Conservation (phyloP, 2,888 invertebrate genomes). For the Hydropsyche betteni region DNA sequence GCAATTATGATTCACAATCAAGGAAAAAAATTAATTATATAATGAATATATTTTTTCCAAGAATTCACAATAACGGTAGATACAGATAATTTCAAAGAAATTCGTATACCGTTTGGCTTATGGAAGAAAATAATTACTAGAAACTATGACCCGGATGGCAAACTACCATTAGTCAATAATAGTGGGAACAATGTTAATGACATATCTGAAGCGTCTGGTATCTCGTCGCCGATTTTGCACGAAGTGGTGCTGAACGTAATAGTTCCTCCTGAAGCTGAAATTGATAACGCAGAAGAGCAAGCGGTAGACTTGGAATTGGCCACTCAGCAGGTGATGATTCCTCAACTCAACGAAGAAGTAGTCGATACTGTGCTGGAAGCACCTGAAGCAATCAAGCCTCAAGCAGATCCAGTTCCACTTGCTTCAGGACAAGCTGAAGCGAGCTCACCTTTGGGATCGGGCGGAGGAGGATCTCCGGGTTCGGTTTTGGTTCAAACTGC, state of each 20-base stretch:
- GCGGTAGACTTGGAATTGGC: neutral
- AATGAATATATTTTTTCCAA: constrained; percentile 30
- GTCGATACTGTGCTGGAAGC: neutral
- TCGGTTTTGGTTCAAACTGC: constrained; percentile 62
- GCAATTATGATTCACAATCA: neutral
- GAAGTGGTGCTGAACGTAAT: constrained; percentile 23
- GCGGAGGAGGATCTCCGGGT: constrained; percentile 23
- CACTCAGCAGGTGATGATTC: constrained; percentile 1
- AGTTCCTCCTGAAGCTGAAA: constrained; percentile 24
- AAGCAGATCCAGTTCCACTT: neutral
- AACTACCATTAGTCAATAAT: constrained; percentile 23
- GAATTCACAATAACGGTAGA: constrained; percentile 48
- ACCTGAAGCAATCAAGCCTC: neutral
- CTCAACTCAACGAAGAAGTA: neutral
- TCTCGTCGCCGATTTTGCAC: constrained; percentile 12
- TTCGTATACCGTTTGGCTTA: constrained; percentile 45
- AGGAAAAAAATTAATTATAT: constrained; percentile 8
- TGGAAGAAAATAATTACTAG: constrained; percentile 46
- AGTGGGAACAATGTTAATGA: neutral
- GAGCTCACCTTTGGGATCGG: neutral
- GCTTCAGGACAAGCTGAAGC: neutral
- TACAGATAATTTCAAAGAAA: constrained; percentile 48
- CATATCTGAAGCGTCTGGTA: neutral
- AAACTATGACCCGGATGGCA: constrained; percentile 29
- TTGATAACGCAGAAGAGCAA: constrained; percentile 27